Percentiles rank a stretch among this genome's conserved stretches.
These are phyloP conservation scores for Erinaceus europaeus DNA, from an alignment of 2,113 vertebrate genomes.

Conservation along the genomic window DNA sequence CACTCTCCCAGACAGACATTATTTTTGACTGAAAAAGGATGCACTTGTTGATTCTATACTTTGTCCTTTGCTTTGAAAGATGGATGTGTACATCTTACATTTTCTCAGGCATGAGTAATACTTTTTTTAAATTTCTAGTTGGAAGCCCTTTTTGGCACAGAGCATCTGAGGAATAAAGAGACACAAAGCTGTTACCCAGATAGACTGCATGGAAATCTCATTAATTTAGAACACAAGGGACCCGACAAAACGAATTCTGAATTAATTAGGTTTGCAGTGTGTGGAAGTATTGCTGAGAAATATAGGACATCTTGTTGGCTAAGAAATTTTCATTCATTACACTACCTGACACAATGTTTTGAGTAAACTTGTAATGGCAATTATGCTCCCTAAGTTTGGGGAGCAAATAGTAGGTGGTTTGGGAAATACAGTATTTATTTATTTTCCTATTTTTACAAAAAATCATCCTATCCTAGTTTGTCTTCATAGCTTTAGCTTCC, in stretches of 20 bases:
- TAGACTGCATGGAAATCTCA: neutral
- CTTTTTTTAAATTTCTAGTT: neutral
- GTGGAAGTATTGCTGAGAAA: neutral
- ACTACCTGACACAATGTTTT: rapidly evolving
- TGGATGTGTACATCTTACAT: neutral
- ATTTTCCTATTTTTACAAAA: rapidly evolving
- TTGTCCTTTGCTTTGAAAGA: too few species aligned
- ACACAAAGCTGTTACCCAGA: neutral
- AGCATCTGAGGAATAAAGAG: neutral
- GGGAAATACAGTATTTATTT: neutral
- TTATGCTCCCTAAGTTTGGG: neutral
- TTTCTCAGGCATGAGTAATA: neutral
- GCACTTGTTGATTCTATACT: too few species aligned
- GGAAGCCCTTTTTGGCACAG: too few species aligned
- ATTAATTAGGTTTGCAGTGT: conserved; percentile 8
- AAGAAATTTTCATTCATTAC: neutral
- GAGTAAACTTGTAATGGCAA: neutral
- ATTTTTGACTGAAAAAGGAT: too few species aligned
- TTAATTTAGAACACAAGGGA: conserved; percentile 30
- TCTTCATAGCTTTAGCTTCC: too few species aligned
- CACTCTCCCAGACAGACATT: too few species aligned
- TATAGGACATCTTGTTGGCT: neutral
- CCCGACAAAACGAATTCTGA: neutral
- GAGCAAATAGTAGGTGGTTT: neutral
- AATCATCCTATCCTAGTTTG: too few species aligned